phyloP scores from a whole-genome alignment of 2,888 invertebrate genomes.

The Epirrhoe tristata region DNA sequence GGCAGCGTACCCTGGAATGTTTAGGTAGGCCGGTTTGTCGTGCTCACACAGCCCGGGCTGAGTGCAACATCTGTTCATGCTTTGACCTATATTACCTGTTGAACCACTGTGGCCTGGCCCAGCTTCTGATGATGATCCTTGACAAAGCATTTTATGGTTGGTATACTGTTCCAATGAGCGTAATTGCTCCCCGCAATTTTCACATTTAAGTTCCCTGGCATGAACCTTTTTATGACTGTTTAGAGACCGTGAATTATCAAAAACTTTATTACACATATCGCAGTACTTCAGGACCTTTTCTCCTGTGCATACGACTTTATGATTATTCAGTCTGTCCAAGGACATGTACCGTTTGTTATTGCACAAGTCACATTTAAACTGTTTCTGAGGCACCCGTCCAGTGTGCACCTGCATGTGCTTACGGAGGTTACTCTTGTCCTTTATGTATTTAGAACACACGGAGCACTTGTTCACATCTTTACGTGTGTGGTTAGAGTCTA shows the following conservation, averaged over 20 bases:
- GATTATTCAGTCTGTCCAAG: constrained; percentile 81
- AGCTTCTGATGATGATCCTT: constrained; percentile 64
- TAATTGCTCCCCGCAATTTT: constrained; percentile 81
- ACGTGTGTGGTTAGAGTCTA: constrained; percentile 80
- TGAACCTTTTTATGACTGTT: constrained; percentile 85
- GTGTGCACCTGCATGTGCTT: constrained; percentile 86
- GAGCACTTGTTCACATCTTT: constrained; percentile 85
- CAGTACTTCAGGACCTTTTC: constrained; percentile 82
- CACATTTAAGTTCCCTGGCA: constrained; percentile 82
- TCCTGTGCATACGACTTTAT: constrained; percentile 82
- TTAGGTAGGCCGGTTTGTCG: constrained; percentile 82
- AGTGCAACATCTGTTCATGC: constrained; percentile 75
- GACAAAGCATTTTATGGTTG: constrained; percentile 81
- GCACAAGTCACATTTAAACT: constrained; percentile 83
- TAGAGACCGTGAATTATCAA: constrained; percentile 82
- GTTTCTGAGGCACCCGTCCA: constrained; percentile 81
- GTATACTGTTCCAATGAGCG: constrained; percentile 82
- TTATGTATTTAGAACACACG: constrained; percentile 84
- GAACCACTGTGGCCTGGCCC: constrained; percentile 64
- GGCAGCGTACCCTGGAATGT: constrained; percentile 81
- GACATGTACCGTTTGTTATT: constrained; percentile 85
- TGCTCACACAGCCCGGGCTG: constrained; percentile 82
- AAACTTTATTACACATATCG: constrained; percentile 84
- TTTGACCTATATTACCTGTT: constrained; percentile 43
- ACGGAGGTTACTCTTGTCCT: constrained; percentile 83